Conservation (phyloP, 2,888 invertebrate genomes). For the Timema podura region DNA sequence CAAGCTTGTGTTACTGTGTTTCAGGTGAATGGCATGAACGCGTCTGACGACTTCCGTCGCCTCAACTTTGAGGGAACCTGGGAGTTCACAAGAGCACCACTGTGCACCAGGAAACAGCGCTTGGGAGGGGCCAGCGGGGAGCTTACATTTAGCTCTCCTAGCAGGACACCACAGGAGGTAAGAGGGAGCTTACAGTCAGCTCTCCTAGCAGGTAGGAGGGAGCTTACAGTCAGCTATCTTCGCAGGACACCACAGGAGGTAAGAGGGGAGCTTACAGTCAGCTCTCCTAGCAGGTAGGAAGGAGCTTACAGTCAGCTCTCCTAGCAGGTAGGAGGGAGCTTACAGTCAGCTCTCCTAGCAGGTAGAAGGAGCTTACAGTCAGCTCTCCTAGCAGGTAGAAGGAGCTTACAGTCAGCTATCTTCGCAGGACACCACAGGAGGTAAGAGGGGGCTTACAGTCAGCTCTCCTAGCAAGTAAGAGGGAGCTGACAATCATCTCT, state of each 20-base stretch:
- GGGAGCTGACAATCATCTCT: too few species aligned
- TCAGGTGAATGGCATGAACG: slow-evolving; percentile 65
- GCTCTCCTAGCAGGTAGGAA: background rate
- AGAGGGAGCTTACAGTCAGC: slow-evolving; percentile 13
- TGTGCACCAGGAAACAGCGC: slow-evolving; percentile 65
- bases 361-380: background rate
- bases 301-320: background rate
- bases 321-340: background rate
- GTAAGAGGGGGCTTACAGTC: background rate
- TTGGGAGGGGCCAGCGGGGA: slow-evolving; percentile 75
- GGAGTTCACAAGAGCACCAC: slow-evolving; percentile 71
- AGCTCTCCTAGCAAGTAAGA: too few species aligned
- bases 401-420: background rate
- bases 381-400: background rate
- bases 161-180: slow-evolving; percentile 53
- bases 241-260: background rate
- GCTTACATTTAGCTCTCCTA: slow-evolving; percentile 56
- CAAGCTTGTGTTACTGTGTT: too few species aligned
- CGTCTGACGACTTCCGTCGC: slow-evolving; percentile 78
- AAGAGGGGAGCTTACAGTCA: background rate
- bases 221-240: background rate
- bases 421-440: slow-evolving; percentile 59
- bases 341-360: background rate
- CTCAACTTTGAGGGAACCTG: slow-evolving; percentile 81
- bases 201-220: background rate